These are phyloP conservation scores for Vesta saturnalis DNA, from an alignment of 2,888 invertebrate genomes.

Conservation along the genomic window DNA sequence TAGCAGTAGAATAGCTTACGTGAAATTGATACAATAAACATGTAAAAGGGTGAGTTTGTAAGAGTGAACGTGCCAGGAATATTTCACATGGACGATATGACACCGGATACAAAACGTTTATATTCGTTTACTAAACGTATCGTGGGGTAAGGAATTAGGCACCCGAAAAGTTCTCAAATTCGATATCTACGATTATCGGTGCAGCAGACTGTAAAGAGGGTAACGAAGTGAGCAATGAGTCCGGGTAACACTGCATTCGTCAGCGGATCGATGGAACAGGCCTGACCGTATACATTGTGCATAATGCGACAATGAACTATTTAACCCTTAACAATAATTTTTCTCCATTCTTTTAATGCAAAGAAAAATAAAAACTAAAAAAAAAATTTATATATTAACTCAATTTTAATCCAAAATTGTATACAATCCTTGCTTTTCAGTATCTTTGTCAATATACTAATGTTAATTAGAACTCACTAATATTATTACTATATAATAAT, in stretches of 20 bases:
- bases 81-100: slow-evolving; percentile 38
- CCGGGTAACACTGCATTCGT: slow-evolving; percentile 38
- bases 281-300: slow-evolving; percentile 39
- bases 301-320: slow-evolving; percentile 43
- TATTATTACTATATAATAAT: no score
- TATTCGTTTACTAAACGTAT: slow-evolving; percentile 30
- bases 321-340: not conserved
- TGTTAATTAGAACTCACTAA: no score
- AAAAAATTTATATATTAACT: no score
- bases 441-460: no score
- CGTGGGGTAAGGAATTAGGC: slow-evolving; percentile 28
- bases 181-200: slow-evolving; percentile 47
- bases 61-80: slow-evolving; percentile 52
- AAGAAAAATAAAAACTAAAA: no score
- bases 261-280: slow-evolving; percentile 33
- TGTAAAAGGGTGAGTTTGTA: slow-evolving; percentile 49
- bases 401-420: no score
- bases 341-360: not conserved
- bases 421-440: no score
- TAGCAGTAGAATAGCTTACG: slow-evolving; percentile 42
- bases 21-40: slow-evolving; percentile 58
- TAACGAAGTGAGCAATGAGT: slow-evolving; percentile 57
- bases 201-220: slow-evolving; percentile 55
- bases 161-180: slow-evolving; percentile 32
- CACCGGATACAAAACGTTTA: slow-evolving; percentile 26